A percentile compares a stretch with the other conserved stretches of the same genome.
Evolutionary conservation across 2,113 vertebrate species (phyloP).

Genomic region (Dolichotis patagonum): DNA sequence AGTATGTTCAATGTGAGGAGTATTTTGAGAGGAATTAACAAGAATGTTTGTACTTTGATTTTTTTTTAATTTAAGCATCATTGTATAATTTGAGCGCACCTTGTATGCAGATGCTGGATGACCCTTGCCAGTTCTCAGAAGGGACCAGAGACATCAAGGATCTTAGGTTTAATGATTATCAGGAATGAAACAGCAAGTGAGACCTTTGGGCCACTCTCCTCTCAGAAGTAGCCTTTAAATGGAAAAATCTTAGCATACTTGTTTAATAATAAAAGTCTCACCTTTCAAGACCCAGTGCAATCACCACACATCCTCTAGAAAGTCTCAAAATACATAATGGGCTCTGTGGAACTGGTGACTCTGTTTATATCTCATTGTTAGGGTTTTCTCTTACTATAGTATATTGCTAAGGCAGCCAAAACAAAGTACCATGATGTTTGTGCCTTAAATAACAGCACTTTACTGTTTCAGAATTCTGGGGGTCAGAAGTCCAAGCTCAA

Average conservation of each 20-base stretch:
- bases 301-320: neutral
- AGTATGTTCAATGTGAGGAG: neutral
- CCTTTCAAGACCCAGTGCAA: neutral
- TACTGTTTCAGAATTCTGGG: neutral
- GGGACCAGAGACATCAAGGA: no score
- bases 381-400: neutral
- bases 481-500: neutral
- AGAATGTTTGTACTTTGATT: neutral
- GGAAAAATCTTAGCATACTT: neutral
- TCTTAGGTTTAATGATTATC: neutral
- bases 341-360: neutral
- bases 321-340: neutral
- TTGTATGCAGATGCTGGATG: neutral
- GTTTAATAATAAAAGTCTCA: neutral
- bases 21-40: neutral
- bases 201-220: neutral
- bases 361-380: neutral
- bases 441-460: neutral
- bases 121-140: neutral
- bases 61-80: neutral
- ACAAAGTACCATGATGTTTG: neutral
- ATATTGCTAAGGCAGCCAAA: neutral
- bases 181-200: neutral
- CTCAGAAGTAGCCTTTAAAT: neutral
- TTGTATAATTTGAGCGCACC: neutral